phyloP scores from a whole-genome alignment of 2,113 vertebrate species.

The Macquaria ambigua region DNA sequence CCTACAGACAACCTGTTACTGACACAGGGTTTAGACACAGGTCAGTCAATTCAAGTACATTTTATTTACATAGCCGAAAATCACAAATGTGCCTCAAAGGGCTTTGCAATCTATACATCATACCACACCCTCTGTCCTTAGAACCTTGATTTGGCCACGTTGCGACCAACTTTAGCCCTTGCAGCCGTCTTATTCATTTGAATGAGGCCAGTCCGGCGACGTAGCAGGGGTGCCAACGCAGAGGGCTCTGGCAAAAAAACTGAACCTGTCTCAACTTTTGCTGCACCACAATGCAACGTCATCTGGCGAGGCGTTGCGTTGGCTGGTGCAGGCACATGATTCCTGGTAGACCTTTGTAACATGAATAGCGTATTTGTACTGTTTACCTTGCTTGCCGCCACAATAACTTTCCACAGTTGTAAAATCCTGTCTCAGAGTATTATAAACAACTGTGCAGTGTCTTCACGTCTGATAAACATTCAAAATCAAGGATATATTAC shows the following conservation, averaged over 20 bases:
- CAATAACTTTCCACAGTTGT: background rate
- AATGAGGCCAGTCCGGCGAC: too few relatives aligned
- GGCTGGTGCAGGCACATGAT: background rate
- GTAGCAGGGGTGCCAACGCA: too few relatives aligned
- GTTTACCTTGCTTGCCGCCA: background rate
- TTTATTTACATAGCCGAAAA: background rate
- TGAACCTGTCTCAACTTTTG: background rate
- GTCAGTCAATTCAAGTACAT: background rate
- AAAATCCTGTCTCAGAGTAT: too few relatives aligned
- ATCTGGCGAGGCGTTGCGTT: background rate
- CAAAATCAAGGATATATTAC: background rate
- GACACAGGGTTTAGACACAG: background rate
- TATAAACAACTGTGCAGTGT: too few relatives aligned
- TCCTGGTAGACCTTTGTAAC: background rate
- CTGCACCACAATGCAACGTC: background rate
- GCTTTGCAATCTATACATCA: too few relatives aligned
- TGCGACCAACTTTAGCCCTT: too few relatives aligned
- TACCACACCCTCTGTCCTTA: too few relatives aligned
- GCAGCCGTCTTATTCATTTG: too few relatives aligned
- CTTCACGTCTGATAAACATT: background rate
- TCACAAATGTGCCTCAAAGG: background rate
- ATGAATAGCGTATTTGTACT: background rate
- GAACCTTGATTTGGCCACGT: too few relatives aligned
- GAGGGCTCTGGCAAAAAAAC: background rate
- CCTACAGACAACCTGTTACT: background rate